Evolutionary conservation across 2,113 vertebrate genomes (phyloP).

Genomic region (Macrotus californicus): DNA sequence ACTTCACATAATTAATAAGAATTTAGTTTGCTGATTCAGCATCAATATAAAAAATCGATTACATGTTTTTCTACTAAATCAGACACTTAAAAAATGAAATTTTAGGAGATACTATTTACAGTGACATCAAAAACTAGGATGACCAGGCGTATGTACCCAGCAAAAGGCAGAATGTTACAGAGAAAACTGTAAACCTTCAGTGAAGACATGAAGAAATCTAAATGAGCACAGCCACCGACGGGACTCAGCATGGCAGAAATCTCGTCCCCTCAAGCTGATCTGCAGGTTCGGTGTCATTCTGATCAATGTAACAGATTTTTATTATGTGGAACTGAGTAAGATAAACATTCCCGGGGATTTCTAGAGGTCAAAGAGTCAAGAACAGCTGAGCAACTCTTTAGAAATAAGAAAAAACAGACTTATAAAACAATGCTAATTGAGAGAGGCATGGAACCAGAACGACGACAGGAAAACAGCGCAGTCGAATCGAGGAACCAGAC

Average conservation of each 20-base stretch:
- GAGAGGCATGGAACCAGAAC: background rate
- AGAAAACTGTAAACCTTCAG: background rate
- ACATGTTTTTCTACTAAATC: background rate
- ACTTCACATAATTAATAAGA: background rate
- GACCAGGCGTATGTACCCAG: background rate
- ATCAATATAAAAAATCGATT: background rate
- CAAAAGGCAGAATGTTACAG: background rate
- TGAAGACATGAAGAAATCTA: background rate
- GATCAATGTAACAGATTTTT: background rate
- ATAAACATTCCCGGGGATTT: conserved; percentile 8
- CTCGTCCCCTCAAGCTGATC: conserved; percentile 14
- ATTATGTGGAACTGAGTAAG: conserved; percentile 8
- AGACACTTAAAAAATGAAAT: background rate
- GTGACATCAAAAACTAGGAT: background rate
- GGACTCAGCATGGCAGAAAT: background rate
- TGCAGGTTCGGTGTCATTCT: background rate
- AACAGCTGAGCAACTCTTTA: background rate
- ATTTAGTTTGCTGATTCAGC: conserved; percentile 12
- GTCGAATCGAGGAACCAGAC: background rate
- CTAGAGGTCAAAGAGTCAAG: background rate
- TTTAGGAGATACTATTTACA: background rate
- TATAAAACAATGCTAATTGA: background rate
- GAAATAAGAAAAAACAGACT: background rate
- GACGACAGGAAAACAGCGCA: background rate
- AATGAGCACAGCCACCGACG: background rate